phyloP scores from a whole-genome alignment of 2,113 vertebrate genomes.

The Climacteris rufus region DNA sequence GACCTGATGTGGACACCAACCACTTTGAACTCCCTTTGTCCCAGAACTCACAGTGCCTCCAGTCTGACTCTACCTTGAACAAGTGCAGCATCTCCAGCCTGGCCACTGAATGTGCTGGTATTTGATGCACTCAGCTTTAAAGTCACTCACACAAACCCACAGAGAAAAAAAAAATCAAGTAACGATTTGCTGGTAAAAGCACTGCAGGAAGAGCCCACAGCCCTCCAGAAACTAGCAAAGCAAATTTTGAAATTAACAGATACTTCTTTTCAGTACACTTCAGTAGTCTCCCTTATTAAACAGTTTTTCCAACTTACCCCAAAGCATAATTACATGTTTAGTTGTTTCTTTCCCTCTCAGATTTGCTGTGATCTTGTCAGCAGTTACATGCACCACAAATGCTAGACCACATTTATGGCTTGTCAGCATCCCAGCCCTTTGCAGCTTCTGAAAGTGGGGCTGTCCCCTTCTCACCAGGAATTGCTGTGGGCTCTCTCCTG shows the following conservation, averaged over 20 bases:
- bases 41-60: neutral
- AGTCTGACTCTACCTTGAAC: neutral
- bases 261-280: neutral
- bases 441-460: neutral
- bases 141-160: neutral
- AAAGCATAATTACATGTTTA: neutral
- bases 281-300: neutral
- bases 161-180: fast-evolving
- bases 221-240: neutral
- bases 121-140: neutral
- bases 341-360: neutral
- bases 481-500: fast-evolving
- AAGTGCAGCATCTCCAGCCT: neutral
- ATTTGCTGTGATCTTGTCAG: neutral
- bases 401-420: neutral
- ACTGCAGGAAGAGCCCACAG: neutral
- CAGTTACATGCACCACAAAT: neutral
- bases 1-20: fast-evolving
- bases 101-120: neutral
- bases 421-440: neutral
- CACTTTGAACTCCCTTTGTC: neutral
- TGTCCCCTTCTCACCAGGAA: neutral
- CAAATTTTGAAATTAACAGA: neutral
- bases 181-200: neutral
- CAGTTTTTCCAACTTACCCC: neutral